These are phyloP conservation scores for Leptoclinus maculatus DNA, from an alignment of 2,797 vertebrate species.

Conservation along the genomic window DNA sequence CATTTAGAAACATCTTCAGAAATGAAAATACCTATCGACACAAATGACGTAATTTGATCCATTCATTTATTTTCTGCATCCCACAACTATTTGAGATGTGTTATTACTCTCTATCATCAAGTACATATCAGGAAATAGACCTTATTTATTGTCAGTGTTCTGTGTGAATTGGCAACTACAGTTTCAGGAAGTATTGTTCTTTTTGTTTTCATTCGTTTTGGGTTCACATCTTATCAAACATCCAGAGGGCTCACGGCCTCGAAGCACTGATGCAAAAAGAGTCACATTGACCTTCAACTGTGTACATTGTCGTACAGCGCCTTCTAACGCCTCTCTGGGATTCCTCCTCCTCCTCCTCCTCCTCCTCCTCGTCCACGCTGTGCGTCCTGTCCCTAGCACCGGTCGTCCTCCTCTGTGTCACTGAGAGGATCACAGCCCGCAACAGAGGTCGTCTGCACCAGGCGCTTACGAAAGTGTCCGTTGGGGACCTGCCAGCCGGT, in stretches of 20 bases:
- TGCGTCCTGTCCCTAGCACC: slow-evolving; percentile 86
- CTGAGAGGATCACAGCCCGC: slow-evolving; percentile 92
- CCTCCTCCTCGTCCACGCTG: slow-evolving; percentile 51
- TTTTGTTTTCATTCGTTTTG: slow-evolving; percentile 34
- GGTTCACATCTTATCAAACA: slow-evolving; percentile 61
- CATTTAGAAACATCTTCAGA: slow-evolving; percentile 74
- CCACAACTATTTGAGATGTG: slow-evolving; percentile 48
- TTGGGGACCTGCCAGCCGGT: slow-evolving; percentile 98
- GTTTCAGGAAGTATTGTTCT: slow-evolving; percentile 73
- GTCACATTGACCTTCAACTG: slow-evolving; percentile 50
- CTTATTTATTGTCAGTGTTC: slow-evolving; percentile 75
- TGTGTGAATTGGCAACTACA: slow-evolving; percentile 77
- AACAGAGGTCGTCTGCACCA: slow-evolving; percentile 89
- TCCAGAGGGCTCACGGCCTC: slow-evolving; percentile 43
- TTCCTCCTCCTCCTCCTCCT: slow-evolving; percentile 54
- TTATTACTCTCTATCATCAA: slow-evolving; percentile 75
- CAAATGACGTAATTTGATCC: slow-evolving; percentile 64
- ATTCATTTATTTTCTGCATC: slow-evolving; percentile 58
- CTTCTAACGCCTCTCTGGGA: slow-evolving; percentile 48
- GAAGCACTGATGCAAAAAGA: slow-evolving; percentile 60
- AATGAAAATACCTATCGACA: slow-evolving; percentile 76
- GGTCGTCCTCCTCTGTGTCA: slow-evolving; percentile 96
- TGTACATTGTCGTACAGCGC: slow-evolving; percentile 27
- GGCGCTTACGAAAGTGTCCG: slow-evolving; percentile 94
- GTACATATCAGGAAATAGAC: slow-evolving; percentile 76